Evolutionary conservation across 2,797 vertebrate species (phyloP).

Genomic region (Phalanger gymnotis): DNA sequence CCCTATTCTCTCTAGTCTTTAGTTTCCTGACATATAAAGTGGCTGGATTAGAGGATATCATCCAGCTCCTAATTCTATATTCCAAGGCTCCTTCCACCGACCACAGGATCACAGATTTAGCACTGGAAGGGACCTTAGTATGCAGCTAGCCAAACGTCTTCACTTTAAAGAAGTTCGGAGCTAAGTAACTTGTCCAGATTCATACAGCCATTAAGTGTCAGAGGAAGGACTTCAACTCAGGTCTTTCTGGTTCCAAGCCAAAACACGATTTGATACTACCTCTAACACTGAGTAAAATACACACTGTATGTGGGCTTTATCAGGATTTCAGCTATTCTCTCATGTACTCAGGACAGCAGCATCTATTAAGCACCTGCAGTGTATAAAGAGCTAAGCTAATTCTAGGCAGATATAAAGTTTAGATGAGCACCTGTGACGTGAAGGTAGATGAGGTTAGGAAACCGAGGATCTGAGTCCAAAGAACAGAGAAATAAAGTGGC

Average conservation of each 20-base stretch:
- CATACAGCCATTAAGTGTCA: background rate
- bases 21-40: no score
- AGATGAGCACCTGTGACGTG: background rate
- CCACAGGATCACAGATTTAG: background rate
- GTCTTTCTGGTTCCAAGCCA: background rate
- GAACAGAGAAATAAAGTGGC: background rate
- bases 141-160: background rate
- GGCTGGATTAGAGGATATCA: no score
- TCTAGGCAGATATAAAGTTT: background rate
- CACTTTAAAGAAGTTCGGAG: background rate
- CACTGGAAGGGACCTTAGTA: background rate
- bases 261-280: background rate
- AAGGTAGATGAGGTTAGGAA: background rate
- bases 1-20: no score
- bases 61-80: background rate
- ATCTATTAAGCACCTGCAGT: background rate
- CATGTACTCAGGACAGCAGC: no score
- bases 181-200: background rate
- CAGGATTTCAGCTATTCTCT: background rate
- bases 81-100: background rate
- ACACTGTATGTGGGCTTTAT: background rate
- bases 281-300: no score
- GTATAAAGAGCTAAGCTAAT: background rate
- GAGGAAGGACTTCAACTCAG: background rate
- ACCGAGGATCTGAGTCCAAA: background rate